Base-by-base conservation (phyloP, 1,140 invertebrate species). In the Forficula auricularia region DNA sequence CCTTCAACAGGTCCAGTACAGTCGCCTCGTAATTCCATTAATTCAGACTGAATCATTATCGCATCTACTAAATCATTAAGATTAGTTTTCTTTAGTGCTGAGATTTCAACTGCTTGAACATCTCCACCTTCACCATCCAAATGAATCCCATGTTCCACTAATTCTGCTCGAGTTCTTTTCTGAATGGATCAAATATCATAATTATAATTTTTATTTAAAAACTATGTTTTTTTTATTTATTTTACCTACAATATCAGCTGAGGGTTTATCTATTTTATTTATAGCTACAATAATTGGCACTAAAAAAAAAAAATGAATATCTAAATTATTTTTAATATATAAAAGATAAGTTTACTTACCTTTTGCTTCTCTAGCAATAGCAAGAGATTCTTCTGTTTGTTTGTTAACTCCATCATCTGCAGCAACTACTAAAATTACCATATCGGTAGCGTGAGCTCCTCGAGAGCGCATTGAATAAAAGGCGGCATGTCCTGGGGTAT, bases 401-500 rank as follows among this genome's bases (percentile, higher is more conserved):
- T 92, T 82, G 87, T 97, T 98, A 1, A 98, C 88, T 31, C 95
- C 92, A 66, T 99, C 96, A 62, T 98, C 95, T 9, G 92, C 95
- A 10, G 96, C 95, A 32, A 99, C 89, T 22, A 99, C 94, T 19
- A 99, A 64, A 34, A 98, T 77, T 20, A 98, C 81, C 41, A 98
- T 82, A 61, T 99, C 95, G 0, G 96, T 98, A 30, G 81, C 73
- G 46, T 79, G 66, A 2, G 92, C 92, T 12, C 95, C 95, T 43
- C 95, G 71, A 32, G 77, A 73, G 52, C 94, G 64, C 87, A 98
- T 95, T 1, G 87, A 67, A 38, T 69, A 75, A 59, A 97, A 98
- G 7, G 95, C 95, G 15, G 92, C 92, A 69, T 98, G 95, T 0
- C 95, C 95, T n/a, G 95, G 95, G n/a, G 95, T 99, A 61, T 99